Conservation (phyloP, 2,113 vertebrate genomes). For the Gymnocephalus cernua region DNA sequence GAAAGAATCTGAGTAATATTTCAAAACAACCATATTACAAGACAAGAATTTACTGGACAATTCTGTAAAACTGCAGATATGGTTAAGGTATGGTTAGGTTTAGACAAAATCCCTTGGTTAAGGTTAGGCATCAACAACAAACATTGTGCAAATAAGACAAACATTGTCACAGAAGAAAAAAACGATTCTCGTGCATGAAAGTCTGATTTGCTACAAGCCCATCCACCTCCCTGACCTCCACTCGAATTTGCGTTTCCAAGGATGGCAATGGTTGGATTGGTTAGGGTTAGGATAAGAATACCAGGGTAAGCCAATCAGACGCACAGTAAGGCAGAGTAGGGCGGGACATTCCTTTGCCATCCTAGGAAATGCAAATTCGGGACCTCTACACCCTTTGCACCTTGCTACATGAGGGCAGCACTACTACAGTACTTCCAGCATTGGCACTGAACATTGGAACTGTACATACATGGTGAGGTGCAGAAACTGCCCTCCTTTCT, state of each 20-base stretch:
- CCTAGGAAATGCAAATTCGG: too few relatives aligned
- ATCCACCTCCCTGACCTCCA: background rate
- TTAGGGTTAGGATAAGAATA: too few relatives aligned
- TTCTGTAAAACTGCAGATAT: background rate
- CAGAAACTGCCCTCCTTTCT: background rate
- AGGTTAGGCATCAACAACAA: background rate
- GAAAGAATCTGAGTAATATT: background rate
- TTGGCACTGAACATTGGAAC: background rate
- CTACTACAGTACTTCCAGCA: background rate
- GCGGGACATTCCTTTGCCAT: too few relatives aligned
- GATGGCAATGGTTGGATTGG: too few relatives aligned
- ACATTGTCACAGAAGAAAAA: background rate
- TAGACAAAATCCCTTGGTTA: background rate
- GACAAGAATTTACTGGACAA: background rate
- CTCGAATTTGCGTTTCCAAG: too few relatives aligned
- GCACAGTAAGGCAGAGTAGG: too few relatives aligned
- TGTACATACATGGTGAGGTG: background rate
- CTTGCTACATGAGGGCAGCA: background rate
- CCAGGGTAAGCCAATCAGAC: too few relatives aligned
- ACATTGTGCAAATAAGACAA: background rate
- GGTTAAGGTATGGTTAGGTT: background rate
- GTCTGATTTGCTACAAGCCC: background rate
- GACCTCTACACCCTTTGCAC: background rate
- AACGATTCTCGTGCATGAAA: background rate
- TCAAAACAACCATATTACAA: background rate